Percentiles rank a stretch among this genome's conserved stretches.
Evolutionary conservation across 1,140 invertebrate genomes (phyloP).

Genomic region (Heterodera schachtii): DNA sequence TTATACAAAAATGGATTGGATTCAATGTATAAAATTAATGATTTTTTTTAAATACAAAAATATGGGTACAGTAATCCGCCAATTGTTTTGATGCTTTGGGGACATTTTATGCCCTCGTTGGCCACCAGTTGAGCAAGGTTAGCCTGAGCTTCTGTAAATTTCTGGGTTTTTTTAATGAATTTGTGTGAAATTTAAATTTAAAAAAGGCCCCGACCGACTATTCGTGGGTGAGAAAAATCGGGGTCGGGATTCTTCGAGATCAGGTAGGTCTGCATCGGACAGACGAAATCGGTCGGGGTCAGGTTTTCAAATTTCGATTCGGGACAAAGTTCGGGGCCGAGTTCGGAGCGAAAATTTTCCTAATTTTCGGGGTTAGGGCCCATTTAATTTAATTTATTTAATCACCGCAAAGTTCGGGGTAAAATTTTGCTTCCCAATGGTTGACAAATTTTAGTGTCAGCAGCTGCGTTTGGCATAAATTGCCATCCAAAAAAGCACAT

Average conservation of each 20-base stretch:
- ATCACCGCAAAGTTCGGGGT: background rate
- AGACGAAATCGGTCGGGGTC: no score
- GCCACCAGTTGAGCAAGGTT: background rate
- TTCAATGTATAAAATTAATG: no score
- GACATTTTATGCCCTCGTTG: background rate
- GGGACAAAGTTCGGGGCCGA: no score
- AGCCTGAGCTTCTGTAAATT: slow-evolving; percentile 6
- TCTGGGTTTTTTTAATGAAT: no score
- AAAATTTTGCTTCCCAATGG: background rate
- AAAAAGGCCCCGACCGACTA: no score
- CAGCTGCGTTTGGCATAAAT: background rate
- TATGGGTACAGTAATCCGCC: background rate
- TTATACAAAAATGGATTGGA: background rate
- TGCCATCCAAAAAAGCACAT: background rate
- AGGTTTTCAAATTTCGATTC: no score
- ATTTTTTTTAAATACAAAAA: background rate
- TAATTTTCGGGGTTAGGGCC: no score
- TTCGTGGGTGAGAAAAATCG: no score
- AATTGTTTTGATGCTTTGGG: background rate
- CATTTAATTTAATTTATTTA: background rate
- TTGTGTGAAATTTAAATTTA: no score
- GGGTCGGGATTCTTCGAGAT: no score
- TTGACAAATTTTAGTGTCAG: background rate
- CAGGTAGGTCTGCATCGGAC: no score
- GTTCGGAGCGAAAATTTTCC: no score